These are phyloP conservation scores for Falco concolor DNA, from an alignment of 2,797 vertebrate genomes.

Conservation along the genomic window DNA sequence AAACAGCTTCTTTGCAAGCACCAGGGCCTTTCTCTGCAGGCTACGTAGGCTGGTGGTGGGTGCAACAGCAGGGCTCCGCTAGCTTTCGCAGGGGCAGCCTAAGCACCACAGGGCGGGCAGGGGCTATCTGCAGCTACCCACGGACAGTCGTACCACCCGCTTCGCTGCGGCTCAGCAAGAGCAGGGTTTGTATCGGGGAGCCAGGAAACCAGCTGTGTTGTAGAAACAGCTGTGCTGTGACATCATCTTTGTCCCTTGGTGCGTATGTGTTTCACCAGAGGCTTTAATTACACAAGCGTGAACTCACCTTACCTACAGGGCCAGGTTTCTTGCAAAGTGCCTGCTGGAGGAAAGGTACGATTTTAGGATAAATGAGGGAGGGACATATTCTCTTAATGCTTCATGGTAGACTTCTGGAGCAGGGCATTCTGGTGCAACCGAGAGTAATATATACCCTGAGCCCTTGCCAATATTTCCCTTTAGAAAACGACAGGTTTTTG, in stretches of 20 bases:
- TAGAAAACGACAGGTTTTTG: not conserved
- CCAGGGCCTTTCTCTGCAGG: not conserved
- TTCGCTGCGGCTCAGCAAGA: not conserved
- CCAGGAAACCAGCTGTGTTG: not conserved
- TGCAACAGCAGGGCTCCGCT: not conserved
- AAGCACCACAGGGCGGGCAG: not conserved
- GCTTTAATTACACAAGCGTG: not conserved
- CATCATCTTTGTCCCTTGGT: conserved; percentile 1
- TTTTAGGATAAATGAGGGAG: not conserved
- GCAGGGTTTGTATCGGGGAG: not conserved
- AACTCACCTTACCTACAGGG: not conserved
- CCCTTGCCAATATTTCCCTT: not conserved
- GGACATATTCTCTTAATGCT: not conserved
- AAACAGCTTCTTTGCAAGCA: conserved; percentile 53
- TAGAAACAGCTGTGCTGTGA: conserved; percentile 6
- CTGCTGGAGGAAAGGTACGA: not conserved
- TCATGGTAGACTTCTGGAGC: not conserved
- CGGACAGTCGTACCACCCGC: fast-evolving
- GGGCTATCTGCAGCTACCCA: not conserved
- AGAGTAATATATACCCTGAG: not conserved
- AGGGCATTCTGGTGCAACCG: not conserved
- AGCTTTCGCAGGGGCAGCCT: not conserved
- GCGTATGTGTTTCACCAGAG: not conserved
- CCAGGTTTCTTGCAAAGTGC: not conserved
- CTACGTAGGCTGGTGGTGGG: not conserved